A percentile compares a stretch with the other conserved stretches of the same genome.
phyloP scores from a whole-genome alignment of 2,797 vertebrate species.

The Neosilurus mollespiculum region DNA sequence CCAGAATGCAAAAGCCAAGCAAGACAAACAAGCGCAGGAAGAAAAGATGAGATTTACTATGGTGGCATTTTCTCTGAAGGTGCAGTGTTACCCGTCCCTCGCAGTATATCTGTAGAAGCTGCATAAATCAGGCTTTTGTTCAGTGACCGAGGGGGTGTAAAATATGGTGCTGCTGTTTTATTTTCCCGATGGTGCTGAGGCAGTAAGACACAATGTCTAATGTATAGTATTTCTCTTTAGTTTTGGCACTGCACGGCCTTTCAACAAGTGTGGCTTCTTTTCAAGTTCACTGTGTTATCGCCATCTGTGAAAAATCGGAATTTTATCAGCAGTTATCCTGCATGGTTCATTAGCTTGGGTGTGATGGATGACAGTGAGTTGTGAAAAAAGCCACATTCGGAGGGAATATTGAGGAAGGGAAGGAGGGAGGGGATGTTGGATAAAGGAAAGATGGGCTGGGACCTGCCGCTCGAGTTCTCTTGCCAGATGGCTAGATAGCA shows the following conservation, averaged over 20 bases:
- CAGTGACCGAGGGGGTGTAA: background rate
- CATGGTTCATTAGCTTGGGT: background rate
- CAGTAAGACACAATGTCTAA: background rate
- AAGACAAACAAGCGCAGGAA: slow-evolving; percentile 9
- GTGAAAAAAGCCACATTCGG: background rate
- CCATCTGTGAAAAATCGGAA: background rate
- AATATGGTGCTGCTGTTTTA: slow-evolving; percentile 1
- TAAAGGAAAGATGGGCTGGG: slow-evolving; percentile 8
- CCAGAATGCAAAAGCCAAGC: slow-evolving; percentile 1
- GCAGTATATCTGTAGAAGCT: slow-evolving; percentile 29
- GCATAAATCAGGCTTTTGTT: slow-evolving; percentile 24
- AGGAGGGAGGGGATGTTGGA: background rate
- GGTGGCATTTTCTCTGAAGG: slow-evolving; percentile 19
- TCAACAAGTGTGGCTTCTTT: background rate
- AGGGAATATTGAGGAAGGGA: background rate
- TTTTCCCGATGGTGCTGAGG: background rate
- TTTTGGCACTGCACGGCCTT: background rate
- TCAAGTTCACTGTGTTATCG: background rate
- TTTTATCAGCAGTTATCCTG: slow-evolving; percentile 3
- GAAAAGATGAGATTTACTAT: slow-evolving; percentile 28
- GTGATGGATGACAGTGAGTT: background rate
- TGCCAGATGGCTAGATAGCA: slow-evolving; percentile 67
- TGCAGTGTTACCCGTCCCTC: background rate
- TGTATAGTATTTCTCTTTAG: background rate
- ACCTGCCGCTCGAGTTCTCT: slow-evolving; percentile 17